A percentile compares a stretch with the other conserved stretches of the same genome.
These are phyloP conservation scores for Saccostrea echinata DNA, from an alignment of 1,140 invertebrate genomes.

Conservation along the genomic window DNA sequence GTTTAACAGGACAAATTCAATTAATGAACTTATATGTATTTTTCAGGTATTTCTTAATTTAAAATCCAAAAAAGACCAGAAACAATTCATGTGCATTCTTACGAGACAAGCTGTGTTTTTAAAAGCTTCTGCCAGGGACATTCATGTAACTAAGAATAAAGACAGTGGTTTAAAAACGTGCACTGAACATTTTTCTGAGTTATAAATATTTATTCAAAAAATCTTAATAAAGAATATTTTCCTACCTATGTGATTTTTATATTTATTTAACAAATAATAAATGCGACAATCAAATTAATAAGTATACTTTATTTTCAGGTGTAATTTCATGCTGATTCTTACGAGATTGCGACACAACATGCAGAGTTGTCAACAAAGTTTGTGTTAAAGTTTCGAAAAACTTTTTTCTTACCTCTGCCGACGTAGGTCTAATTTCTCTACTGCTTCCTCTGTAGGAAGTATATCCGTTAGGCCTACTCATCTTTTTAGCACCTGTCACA, in stretches of 20 bases:
- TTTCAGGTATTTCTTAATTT: neutral
- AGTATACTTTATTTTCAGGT: neutral
- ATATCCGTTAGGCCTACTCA: slow-evolving; percentile 51
- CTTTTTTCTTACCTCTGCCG: slow-evolving; percentile 42
- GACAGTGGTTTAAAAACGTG: neutral
- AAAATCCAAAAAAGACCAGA: slow-evolving; percentile 27
- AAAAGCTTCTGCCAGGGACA: neutral
- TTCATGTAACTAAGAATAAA: neutral
- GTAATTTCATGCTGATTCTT: neutral
- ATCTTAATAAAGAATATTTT: neutral
- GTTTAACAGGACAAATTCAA: neutral
- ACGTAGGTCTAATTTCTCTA: slow-evolving; percentile 45
- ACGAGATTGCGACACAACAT: neutral
- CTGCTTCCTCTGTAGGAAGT: slow-evolving; percentile 41
- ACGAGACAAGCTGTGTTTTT: neutral
- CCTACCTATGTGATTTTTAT: neutral
- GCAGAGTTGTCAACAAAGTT: slow-evolving; percentile 5
- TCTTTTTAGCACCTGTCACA: slow-evolving; percentile 51
- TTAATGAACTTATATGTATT: neutral
- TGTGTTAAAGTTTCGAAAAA: neutral
- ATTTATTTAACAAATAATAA: neutral
- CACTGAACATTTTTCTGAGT: neutral
- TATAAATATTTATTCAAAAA: neutral
- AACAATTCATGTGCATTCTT: slow-evolving; percentile 34
- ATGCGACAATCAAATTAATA: neutral